Base-by-base conservation (phyloP, 2,113 vertebrate species). In the Amblyopsis rosae region DNA sequence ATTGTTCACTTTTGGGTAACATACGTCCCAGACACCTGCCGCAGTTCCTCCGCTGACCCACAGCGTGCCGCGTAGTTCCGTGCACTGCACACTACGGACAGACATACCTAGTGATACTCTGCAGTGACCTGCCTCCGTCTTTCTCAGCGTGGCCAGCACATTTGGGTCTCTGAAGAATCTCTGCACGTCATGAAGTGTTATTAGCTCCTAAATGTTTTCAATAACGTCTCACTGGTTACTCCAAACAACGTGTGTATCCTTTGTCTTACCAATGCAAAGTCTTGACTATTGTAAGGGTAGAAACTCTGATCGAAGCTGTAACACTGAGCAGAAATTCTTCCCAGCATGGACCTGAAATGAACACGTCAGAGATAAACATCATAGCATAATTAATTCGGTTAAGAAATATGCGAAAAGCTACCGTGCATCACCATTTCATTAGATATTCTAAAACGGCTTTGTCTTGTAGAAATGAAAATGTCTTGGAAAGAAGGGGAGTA, bases 301-400 rank as follows among this genome's bases (percentile, higher is more conserved):
- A 92, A 93, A 6, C n/a, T 77, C 58, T 89, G 87, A 69, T 93
- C 92, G 84, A 93, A 93, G 73, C 85, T 90, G 77, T 81, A 93
- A 1, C 77, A 70, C 72, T 91, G 89, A 50, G 83, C 82, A 5
- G 89, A 89, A 51, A 93, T 81, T 75, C 91, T 90, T 11, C 92
- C 91, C 19, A 92, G 35, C 92, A 93, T 93, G 53, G 90, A 93
- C 93, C 92, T 93, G 59, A 57, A 78, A 47, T 9, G 26, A 61
- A 16, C 15, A 16, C n/a, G 1, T 32, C n/a, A 13, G 11, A 13
- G 10, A 51, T 9, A 59, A 7, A 59, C 33, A n/a, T 57, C 10
- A 35, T 35, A 26, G 8, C 6, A 57, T 19, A 17, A 19, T 11
- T 45, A n/a, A 60, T 13, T n/a, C 12, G 16, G 48, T 49, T 33